Conservation (phyloP, 2,888 invertebrate species). For the Nemoura dubitans region DNA sequence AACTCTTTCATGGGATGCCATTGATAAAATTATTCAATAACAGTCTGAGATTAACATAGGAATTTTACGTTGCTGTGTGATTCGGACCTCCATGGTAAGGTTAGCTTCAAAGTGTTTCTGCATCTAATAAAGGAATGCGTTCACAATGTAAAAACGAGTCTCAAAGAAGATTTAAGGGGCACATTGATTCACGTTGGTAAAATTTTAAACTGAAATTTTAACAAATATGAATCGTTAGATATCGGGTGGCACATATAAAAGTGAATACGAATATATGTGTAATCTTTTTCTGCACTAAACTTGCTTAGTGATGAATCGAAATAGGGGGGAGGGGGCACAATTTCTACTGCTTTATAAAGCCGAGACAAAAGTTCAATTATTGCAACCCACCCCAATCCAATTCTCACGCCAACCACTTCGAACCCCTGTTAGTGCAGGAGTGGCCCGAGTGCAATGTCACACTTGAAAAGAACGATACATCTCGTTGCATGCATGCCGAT, state of each 20-base stretch:
- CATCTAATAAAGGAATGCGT: not conserved
- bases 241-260: no score
- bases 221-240: no score
- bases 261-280: no score
- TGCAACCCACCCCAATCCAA: not conserved
- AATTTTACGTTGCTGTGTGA: not conserved
- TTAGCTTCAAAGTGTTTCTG: not conserved
- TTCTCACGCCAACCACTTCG: not conserved
- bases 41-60: not conserved
- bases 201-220: no score
- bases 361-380: not conserved
- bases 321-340: no score
- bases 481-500: slow-evolving; percentile 53
- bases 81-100: not conserved
- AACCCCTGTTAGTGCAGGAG: not conserved
- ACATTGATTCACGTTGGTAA: no score
- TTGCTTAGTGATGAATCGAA: no score
- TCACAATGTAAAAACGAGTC: not conserved
- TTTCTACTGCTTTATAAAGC: no score
- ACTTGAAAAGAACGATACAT: not conserved
- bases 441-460: not conserved
- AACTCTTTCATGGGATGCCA: slow-evolving; percentile 8
- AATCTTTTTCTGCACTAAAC: no score
- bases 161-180: no score
- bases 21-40: slow-evolving; percentile 7